Conservation (phyloP, 1,140 invertebrate genomes). For the Harpegnathos saltator region DNA sequence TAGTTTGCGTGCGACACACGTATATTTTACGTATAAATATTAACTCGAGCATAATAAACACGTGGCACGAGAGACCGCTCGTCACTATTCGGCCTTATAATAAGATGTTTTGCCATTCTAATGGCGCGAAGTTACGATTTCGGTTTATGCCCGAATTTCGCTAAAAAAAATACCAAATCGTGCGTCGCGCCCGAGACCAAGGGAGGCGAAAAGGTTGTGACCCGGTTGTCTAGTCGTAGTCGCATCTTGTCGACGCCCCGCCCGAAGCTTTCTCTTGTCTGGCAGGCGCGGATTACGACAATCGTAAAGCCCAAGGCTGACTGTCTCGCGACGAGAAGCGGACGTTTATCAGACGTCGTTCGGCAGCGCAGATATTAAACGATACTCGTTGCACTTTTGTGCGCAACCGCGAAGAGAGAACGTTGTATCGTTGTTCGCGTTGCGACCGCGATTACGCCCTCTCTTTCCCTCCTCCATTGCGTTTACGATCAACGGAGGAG, state of each 20-base stretch:
- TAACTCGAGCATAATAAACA: neutral
- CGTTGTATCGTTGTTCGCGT: neutral
- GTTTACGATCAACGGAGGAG: conserved; percentile 30
- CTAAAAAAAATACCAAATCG: neutral
- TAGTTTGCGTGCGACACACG: conserved; percentile 23
- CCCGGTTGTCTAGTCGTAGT: neutral
- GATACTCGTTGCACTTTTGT: conserved; percentile 41
- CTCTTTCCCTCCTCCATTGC: neutral
- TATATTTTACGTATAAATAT: conserved; percentile 40
- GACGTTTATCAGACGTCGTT: conserved; percentile 28
- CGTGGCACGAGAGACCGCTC: too few species aligned
- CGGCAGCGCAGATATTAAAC: conserved; percentile 4
- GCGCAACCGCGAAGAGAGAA: neutral
- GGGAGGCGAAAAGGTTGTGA: neutral
- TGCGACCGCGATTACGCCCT: conserved; percentile 8
- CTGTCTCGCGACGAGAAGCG: neutral
- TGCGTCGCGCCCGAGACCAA: neutral
- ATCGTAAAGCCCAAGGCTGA: conserved; percentile 13
- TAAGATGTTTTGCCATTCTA: neutral
- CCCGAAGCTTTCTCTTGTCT: conserved; percentile 2
- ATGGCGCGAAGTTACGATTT: neutral
- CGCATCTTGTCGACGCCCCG: too few species aligned
- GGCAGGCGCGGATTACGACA: neutral
- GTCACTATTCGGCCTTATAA: neutral
- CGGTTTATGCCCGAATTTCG: neutral